Evolutionary conservation across 2,113 vertebrate species (phyloP), one percentile per base, ranked within the genome.

Genomic region (Grammomys dolichurus): DNA sequence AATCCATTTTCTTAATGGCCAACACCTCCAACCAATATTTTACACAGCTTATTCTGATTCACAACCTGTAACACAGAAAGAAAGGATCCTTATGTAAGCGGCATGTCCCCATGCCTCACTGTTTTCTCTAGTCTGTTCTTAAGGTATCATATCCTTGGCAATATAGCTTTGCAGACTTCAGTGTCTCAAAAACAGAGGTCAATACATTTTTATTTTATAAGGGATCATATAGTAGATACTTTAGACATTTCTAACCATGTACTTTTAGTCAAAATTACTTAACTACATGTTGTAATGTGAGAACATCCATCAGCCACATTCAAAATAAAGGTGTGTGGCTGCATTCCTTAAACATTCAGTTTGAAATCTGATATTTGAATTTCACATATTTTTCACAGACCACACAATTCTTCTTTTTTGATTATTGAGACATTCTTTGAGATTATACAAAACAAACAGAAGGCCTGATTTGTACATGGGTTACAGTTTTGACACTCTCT

Each of bases 331-430:
- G 10, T 80, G 6, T 28, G 8, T 54, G 24, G 1, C 43, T 72
- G 6, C 73, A 6, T 88, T 67, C 20, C 19, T 90, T 80, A 76
- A 93, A 88, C 58, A 17, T 91, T 58, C 48, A 54, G 31, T 69
- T 54, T 36, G 16, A 6, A 78, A 6, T 56, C 63, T 70, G n/a
- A 95, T 65, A 67, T 80, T 81, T 67, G 63, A 75, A 94, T 85
- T 94, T 93, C n/a, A 90, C 2, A 22, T 70, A 93, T 89, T 89
- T 92, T 91, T 94, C n/a, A 80, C 13, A 22, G 14, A 28, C 31
- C 33, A 4, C 51, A 91, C 88, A 93, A 33, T 92, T 56, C 31
- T 70, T 17, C 46, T 78, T 16, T 16, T 43, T 56, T 43, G 85
- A 13, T 20, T 31, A 87, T 77, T 94, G 88, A 51, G 86, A 78